These are phyloP conservation scores for Caenorhabditis sp. DNA, from an alignment of 2,888 invertebrate species.

Conservation along the genomic window DNA sequence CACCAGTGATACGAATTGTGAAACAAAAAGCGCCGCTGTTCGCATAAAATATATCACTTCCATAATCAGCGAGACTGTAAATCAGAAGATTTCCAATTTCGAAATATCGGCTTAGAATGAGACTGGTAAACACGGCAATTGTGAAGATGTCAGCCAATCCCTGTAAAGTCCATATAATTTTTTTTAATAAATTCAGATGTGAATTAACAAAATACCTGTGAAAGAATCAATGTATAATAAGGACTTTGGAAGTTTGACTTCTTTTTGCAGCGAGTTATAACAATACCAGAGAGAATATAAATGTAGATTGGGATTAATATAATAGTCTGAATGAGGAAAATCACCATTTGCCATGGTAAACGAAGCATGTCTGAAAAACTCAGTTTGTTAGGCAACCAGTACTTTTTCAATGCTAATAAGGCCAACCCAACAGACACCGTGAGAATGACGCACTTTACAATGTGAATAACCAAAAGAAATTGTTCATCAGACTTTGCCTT, in stretches of 20 bases:
- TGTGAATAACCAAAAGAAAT: too few species aligned
- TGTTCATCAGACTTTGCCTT: too few species aligned
- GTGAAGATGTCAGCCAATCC: conserved; percentile 17
- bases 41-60: conserved; percentile 10
- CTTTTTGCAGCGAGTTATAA: conserved; percentile 3
- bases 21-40: conserved; percentile 25
- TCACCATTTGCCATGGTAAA: conserved; percentile 16
- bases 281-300: conserved; percentile 3
- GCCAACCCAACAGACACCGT: too few species aligned
- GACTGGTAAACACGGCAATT: not conserved
- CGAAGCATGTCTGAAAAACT: too few species aligned
- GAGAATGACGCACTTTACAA: too few species aligned
- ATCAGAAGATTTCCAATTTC: conserved; percentile 10
- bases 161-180: not conserved
- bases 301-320: conserved; percentile 11
- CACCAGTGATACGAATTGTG: conserved; percentile 16
- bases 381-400: too few species aligned
- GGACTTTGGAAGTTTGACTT: conserved; percentile 8
- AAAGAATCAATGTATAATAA: conserved; percentile 22
- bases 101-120: conserved; percentile 15
- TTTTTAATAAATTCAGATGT: not conserved
- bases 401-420: too few species aligned
- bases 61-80: conserved; percentile 4
- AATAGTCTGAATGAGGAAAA: conserved; percentile 13
- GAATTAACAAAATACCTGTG: conserved; percentile 14